Base-by-base conservation (phyloP, 2,888 invertebrate genomes). In the Campoletis raptor region DNA sequence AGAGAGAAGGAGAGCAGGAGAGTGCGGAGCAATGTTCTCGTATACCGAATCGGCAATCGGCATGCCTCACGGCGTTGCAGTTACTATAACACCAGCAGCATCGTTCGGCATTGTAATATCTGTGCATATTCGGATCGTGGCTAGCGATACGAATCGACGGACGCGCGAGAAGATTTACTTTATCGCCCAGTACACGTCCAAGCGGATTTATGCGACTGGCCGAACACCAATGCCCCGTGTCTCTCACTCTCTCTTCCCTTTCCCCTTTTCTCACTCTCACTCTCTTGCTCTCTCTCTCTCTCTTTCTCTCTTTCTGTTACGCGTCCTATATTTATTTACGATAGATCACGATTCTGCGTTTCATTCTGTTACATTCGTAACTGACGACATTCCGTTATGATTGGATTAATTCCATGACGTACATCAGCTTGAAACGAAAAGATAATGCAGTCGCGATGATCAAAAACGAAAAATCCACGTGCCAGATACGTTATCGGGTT, bases 61-160 rank as follows among this genome's bases (percentile, higher is more conserved):
- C 72, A 81, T 83, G 86, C 72, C 83, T 86, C 81, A 73, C 81
- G 86, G 83, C 81, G 70, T 18, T 81, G 67, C 80, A 81, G 86
- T 76, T 77, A 66, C 72, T 64, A 67, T 74, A 81, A 64, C 52
- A 36, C 74, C 54, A 67, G 42, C 40, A 74, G 73, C 66, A 74
- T 81, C 66, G 81, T 67, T 81, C 81, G 54, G 77, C 77, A 83
- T 78, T 77, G 86, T 86, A 83, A 81, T 86, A 86, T 86, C 86
- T 66, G 81, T 76, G 83, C 77, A 83, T 86, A 86, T 86, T 86
- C 86, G 81, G 81, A 83, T 86, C 83, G 86, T 86, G 86, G 83
- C 83, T 81, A 83, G 81, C 83, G 86, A 86, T 86, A 86, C 86
- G 83, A 86, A 86, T 86, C 83, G 86, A 86, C 81, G 86, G 86